Evolutionary conservation across 64 coral and sea anemone species (phyloP), one percentile per base, ranked within the genome.

Genomic region (Anthopleura sola): DNA sequence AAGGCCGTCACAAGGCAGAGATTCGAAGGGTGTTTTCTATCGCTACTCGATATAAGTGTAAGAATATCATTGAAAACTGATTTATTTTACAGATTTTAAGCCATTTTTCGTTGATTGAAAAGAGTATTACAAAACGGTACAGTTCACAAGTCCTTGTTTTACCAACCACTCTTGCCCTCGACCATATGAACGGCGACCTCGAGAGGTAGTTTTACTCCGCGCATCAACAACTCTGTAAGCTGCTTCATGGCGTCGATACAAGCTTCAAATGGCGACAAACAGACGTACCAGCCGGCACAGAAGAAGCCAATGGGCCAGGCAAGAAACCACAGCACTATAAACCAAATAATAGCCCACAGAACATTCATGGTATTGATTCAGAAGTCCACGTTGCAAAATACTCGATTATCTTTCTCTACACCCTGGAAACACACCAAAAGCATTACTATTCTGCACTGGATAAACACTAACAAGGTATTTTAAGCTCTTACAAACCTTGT

Each of bases 131-230:
- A 11, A 26, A 26, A 28, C 6, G 11, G 21, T n/a, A 26, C n/a
- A 5, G 10, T 38, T 37, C 6, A 17, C 18, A 33, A 46, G 1
- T 86, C 29, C 2, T 50, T 49, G 23, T 29, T n/a, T 51, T 69
- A 91, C 89, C 89, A 91, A 23, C 76, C 76, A 29, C 83, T 19
- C 64, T 86, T 91, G 26, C 89, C 89, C 46, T 91, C 89, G 19
- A 91, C 89, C 89, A 91, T 91, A 53, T 91, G 89, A 75, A 86
- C 85, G 23, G 89, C 89, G 14, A 91, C 89, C n/a, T 86, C 89
- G 14, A 91, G 55, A 7, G 89, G 89, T 39, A 91, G 50, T 33
- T 80, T 78, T 0, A 91, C 89, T 16, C 89, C 89, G 47, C 85
- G 85, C 89, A 91, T 91, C 20, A 91, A 56, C 5, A 91, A 29